These are phyloP conservation scores for Etia nguti DNA, from an alignment of 2,113 vertebrate genomes.

Conservation along the genomic window DNA sequence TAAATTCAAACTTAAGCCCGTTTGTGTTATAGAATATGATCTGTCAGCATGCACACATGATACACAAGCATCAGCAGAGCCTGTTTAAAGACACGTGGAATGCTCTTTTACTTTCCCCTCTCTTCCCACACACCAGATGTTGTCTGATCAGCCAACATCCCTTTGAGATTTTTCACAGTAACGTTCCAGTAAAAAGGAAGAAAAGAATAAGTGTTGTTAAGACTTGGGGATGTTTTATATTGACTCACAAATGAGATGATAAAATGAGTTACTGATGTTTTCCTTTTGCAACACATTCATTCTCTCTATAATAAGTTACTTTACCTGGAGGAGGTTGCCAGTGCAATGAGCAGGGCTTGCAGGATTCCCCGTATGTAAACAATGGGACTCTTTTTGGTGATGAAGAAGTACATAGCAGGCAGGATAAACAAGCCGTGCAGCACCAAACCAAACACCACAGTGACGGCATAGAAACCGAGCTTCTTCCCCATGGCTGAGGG, in stretches of 20 bases:
- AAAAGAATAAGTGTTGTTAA: not conserved
- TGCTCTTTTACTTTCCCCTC: not conserved
- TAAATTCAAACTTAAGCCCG: not conserved
- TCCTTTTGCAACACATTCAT: not conserved
- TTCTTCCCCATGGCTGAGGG: conserved; percentile 92
- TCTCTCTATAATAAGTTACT: conserved; percentile 19
- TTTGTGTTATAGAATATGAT: not conserved
- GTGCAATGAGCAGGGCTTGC: conserved; percentile 92
- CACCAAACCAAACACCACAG: conserved; percentile 90
- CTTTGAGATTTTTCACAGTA: not conserved
- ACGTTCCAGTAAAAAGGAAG: not conserved
- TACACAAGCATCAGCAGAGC: not conserved
- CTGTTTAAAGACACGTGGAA: not conserved
- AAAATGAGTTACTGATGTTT: not conserved
- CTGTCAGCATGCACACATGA: not conserved
- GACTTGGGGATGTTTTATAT: not conserved
- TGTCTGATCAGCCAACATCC: conserved; percentile 19
- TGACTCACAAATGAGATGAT: not conserved
- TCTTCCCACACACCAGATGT: conserved; percentile 28
- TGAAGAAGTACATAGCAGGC: conserved; percentile 93
- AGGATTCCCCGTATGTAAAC: conserved; percentile 96
- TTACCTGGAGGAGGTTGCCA: conserved; percentile 97
- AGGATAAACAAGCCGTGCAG: conserved; percentile 91
- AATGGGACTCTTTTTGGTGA: conserved; percentile 96
- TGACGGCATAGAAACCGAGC: conserved; percentile 92